Evolutionary conservation across 2,797 vertebrate species (phyloP).

Genomic region (Etheostoma nigrum): DNA sequence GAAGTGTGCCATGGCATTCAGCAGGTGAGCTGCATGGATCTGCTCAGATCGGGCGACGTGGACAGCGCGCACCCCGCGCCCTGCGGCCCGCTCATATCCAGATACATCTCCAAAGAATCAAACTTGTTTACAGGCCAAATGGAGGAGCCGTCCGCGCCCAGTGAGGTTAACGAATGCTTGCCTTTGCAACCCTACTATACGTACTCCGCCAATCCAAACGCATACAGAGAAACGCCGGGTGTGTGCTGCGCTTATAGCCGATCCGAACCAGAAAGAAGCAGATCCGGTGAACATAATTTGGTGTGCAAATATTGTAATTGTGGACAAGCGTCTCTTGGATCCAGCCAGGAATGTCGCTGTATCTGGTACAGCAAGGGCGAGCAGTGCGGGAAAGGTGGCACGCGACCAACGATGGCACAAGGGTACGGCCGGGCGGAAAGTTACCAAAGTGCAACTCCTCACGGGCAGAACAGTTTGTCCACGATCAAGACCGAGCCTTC

Average conservation of each 20-base stretch:
- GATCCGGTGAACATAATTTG: constrained; percentile 26
- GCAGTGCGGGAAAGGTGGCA: constrained; percentile 41
- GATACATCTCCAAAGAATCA: constrained; percentile 60
- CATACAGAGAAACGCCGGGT: constrained; percentile 44
- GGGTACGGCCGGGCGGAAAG: constrained; percentile 73
- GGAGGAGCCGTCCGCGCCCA: constrained; percentile 31
- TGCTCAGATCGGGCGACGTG: constrained; percentile 60
- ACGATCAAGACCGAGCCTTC: constrained; percentile 73
- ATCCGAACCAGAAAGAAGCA: constrained; percentile 43
- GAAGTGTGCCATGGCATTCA: constrained; percentile 56
- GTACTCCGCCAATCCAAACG: constrained; percentile 18
- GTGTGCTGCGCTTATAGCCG: constrained; percentile 63
- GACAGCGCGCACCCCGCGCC: constrained; percentile 52
- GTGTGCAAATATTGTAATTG: constrained; percentile 72
- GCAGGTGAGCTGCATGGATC: constrained; percentile 77
- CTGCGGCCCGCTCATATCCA: constrained; percentile 60
- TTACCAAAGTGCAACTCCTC: constrained; percentile 66
- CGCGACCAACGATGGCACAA: constrained; percentile 43
- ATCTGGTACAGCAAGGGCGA: constrained; percentile 61
- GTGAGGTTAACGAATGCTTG: constrained; percentile 42
- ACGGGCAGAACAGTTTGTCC: constrained; percentile 56
- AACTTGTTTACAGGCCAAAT: constrained; percentile 55
- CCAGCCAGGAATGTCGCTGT: constrained; percentile 66
- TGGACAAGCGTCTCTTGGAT: constrained; percentile 44
- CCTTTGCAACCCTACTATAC: constrained; percentile 42